Percentiles rank a stretch among this genome's conserved stretches.
Conservation (phyloP, 1,140 invertebrate genomes). For the Pachypsylla venusta region DNA sequence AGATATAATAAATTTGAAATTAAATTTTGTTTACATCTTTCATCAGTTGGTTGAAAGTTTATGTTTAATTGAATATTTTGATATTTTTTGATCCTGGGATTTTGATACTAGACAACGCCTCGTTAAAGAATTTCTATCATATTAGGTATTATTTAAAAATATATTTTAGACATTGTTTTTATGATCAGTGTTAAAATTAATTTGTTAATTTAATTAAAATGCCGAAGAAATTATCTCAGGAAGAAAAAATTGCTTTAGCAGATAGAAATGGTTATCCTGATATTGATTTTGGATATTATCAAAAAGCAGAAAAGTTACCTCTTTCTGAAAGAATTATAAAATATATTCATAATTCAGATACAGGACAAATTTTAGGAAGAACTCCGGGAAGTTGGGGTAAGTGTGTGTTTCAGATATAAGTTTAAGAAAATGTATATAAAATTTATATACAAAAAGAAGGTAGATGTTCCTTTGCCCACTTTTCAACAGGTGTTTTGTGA, state of each 20-base stretch:
- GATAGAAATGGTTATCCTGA: not conserved
- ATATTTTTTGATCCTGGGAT: no score
- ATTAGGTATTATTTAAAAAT: no score
- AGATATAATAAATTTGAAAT: no score
- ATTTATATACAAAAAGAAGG: not conserved
- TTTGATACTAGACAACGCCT: no score
- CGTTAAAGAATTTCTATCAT: no score
- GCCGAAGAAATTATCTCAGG: not conserved
- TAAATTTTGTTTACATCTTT: no score
- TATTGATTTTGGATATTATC: not conserved
- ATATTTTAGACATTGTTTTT: no score
- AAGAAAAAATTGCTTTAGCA: not conserved
- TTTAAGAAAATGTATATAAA: not conserved
- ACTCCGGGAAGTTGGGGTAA: slow-evolving; percentile 82
- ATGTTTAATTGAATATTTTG: no score
- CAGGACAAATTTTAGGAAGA: slow-evolving; percentile 68
- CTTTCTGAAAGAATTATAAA: slow-evolving; percentile 13
- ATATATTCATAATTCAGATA: slow-evolving; percentile 78
- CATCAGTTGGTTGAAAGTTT: no score
- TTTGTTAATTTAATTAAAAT: no score
- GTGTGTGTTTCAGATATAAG: slow-evolving; percentile 29
- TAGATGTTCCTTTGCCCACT: not conserved
- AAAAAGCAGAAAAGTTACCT: not conserved
- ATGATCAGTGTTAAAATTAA: no score
- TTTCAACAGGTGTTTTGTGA: slow-evolving; percentile 13